Base-by-base conservation (phyloP, 2,797 vertebrate species). In the Pogonophryne albipinna region DNA sequence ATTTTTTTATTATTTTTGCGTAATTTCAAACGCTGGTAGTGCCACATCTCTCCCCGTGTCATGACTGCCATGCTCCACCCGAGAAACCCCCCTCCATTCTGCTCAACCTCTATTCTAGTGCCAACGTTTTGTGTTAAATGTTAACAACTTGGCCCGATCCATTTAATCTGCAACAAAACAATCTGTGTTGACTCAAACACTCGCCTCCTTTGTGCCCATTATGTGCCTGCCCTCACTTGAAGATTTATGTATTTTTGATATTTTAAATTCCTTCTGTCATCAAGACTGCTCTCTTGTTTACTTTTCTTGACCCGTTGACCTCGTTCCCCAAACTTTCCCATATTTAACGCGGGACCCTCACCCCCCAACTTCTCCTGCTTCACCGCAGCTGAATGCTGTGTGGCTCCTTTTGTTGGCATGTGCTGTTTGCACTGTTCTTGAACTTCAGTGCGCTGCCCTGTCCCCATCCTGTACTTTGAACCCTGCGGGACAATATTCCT, bases 191-290 rank as follows among this genome's bases (percentile, higher is more conserved):
- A 95, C 96, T 93, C 91, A 78, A 90, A 95, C 95, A 96, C 95
- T 95, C 93, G 91, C 91, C 93, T 89, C 92, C 95, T 95, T 98
- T 98, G 95, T 96, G 88, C 74, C 93, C 91, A 96, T 98, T 98
- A 89, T 97, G 85, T 77, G 70, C 80, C 94, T 97, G 97, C 96
- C 95, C 96, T 96, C 91, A 92, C 92, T 85, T 90, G 91, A 94
- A 99, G 97, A 99, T 99, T 98, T 99, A 99, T 98, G 97, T 95
- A 96, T 97, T 97, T 99, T 99, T 99, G 93, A 99, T 99, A 98
- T 97, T 94, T 97, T 94, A 97, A 97, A 97, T 97, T 97, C 96
- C 95, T 96, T 96, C 95, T 96, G 89, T 96, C 95, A 95, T 97
- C 95, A 96, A 95, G 94, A 95, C 96, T 95, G 95, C 93, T 94